Evolutionary conservation across 2,888 invertebrate species (phyloP).

Genomic region (Aphidoletes aphidimyza): DNA sequence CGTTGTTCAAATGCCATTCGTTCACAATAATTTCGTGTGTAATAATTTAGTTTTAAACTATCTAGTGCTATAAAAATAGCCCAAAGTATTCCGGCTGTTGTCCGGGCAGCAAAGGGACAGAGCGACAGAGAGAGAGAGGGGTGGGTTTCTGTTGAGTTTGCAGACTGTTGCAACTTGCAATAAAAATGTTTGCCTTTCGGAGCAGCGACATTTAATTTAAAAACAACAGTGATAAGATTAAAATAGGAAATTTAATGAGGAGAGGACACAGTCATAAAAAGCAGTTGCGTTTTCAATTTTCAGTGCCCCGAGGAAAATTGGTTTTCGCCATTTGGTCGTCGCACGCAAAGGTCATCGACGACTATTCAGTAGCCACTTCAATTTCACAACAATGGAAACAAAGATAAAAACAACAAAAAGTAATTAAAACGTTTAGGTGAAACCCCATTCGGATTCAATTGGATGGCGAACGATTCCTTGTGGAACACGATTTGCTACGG

Average conservation of each 20-base stretch:
- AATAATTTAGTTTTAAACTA: slow-evolving; percentile 44
- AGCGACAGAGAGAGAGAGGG: too few species aligned
- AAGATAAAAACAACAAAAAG: not conserved
- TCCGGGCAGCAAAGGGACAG: not conserved
- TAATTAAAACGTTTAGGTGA: slow-evolving; percentile 53
- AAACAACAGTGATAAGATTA: slow-evolving; percentile 38
- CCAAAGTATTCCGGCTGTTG: not conserved
- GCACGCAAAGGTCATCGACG: not conserved
- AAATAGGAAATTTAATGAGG: slow-evolving; percentile 29
- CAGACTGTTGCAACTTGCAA: slow-evolving; percentile 35
- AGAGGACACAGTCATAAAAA: slow-evolving; percentile 49
- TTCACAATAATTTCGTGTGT: not conserved
- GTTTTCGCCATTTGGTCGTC: not conserved
- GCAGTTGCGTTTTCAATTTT: slow-evolving; percentile 52
- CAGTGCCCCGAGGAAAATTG: slow-evolving; percentile 17
- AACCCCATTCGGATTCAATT: slow-evolving; percentile 28
- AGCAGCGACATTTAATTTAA: slow-evolving; percentile 26
- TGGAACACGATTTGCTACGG: not conserved
- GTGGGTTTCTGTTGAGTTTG: too few species aligned
- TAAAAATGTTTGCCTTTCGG: slow-evolving; percentile 2
- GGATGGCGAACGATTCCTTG: not conserved
- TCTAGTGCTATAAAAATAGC: slow-evolving; percentile 35
- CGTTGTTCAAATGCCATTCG: not conserved
- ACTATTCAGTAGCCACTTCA: slow-evolving; percentile 8
- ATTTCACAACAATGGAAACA: slow-evolving; percentile 19